These are phyloP conservation scores for Scaeva pyrastri DNA, from an alignment of 2,888 invertebrate genomes.

Conservation along the genomic window DNA sequence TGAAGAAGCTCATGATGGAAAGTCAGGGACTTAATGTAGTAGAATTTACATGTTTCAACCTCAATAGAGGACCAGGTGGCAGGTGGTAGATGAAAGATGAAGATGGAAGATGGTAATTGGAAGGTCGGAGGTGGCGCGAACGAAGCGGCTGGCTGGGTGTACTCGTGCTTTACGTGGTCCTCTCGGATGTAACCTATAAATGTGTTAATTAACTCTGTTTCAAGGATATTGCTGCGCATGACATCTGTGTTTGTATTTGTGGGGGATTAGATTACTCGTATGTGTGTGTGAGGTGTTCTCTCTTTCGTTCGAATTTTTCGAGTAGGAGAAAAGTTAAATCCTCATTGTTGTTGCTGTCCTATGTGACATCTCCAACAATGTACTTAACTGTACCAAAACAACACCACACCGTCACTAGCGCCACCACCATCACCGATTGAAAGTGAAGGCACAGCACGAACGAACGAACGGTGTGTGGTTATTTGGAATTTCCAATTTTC, in stretches of 20 bases:
- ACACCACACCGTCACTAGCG: not conserved
- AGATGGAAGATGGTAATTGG: too few relatives aligned
- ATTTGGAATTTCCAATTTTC: constrained; percentile 65
- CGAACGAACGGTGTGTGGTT: constrained; percentile 31
- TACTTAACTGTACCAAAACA: constrained; percentile 25
- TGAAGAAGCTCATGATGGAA: constrained; percentile 28
- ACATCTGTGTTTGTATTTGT: constrained; percentile 35
- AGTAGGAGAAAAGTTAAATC: constrained; percentile 48
- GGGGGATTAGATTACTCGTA: not conserved
- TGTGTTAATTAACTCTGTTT: constrained; percentile 73
- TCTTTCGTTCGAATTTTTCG: constrained; percentile 19
- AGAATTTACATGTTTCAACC: constrained; percentile 11
- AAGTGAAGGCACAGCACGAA: constrained; percentile 54
- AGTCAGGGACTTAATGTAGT: constrained; percentile 52
- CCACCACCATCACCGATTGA: constrained; percentile 34
- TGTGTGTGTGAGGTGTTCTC: constrained; percentile 44
- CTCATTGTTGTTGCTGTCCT: not conserved
- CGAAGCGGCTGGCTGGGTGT: constrained; percentile 1
- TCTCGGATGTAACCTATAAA: constrained; percentile 70
- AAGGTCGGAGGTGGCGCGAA: too few relatives aligned
- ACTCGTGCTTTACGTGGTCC: constrained; percentile 42
- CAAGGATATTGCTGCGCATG: constrained; percentile 71
- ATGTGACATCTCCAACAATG: constrained; percentile 36
- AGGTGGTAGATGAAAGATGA: too few relatives aligned
- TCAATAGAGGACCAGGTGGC: constrained; percentile 9